Conservation (phyloP, 1,140 invertebrate species). For the Protaetia brevitarsis region DNA sequence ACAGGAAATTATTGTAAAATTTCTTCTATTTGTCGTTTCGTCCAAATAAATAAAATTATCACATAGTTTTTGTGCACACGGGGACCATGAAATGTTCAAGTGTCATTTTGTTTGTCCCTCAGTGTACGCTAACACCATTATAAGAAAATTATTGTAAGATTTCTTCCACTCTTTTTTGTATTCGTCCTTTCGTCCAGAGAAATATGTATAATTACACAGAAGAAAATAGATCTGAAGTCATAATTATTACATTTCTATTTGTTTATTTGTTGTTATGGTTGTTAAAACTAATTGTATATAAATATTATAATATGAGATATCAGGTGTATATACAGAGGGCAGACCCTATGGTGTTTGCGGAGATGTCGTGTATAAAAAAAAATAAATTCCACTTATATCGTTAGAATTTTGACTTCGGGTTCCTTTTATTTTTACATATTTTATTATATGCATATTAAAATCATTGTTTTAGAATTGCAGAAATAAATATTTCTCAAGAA, state of each 20-base stretch:
- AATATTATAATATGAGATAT: constrained; percentile 34
- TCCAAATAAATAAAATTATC: too few species aligned
- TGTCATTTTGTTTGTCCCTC: too few species aligned
- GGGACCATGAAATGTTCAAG: too few species aligned
- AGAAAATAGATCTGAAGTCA: constrained; percentile 25
- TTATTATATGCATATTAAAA: constrained; percentile 45
- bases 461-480: constrained; percentile 46
- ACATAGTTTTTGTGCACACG: too few species aligned
- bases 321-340: constrained; percentile 38
- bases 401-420: constrained; percentile 42
- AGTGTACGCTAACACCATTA: too few species aligned
- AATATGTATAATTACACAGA: constrained; percentile 1
- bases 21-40: too few species aligned
- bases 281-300: constrained; percentile 28
- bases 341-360: constrained; percentile 45
- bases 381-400: constrained; percentile 33
- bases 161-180: neutral
- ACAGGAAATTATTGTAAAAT: constrained; percentile 3
- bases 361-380: constrained; percentile 33
- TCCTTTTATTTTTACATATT: constrained; percentile 43
- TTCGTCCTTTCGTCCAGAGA: neutral
- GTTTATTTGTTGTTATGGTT: constrained; percentile 29
- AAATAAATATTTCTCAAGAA: constrained; percentile 47
- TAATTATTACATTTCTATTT: constrained; percentile 24
- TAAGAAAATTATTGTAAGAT: neutral